Percentiles rank a stretch among this genome's conserved stretches.
phyloP scores from a whole-genome alignment of 2,113 vertebrate species.

The Meles meles region DNA sequence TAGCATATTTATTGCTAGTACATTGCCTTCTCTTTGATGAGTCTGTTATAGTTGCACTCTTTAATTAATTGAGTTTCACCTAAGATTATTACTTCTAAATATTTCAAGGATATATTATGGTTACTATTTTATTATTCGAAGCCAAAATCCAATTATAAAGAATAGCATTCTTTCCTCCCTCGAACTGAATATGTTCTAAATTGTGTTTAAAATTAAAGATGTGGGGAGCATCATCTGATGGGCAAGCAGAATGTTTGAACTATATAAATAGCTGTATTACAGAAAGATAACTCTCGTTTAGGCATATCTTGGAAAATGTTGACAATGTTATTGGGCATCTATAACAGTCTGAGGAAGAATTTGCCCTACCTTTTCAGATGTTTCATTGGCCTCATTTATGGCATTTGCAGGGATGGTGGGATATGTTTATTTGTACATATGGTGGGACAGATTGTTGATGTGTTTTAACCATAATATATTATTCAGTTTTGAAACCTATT shows the following conservation, averaged over 20 bases:
- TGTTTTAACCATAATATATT: constrained; percentile 48
- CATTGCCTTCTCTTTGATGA: neutral
- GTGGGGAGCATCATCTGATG: neutral
- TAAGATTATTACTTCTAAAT: neutral
- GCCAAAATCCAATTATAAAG: neutral
- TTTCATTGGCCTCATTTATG: neutral
- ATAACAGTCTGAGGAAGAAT: neutral
- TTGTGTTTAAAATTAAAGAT: constrained; percentile 43
- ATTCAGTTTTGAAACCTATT: constrained; percentile 56
- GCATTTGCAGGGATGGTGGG: neutral
- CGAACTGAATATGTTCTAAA: neutral
- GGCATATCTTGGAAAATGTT: neutral
- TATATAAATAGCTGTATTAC: neutral
- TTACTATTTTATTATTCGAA: neutral
- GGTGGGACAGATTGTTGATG: constrained; percentile 54
- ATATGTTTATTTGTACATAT: constrained; percentile 59
- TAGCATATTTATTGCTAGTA: neutral
- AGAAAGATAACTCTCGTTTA: neutral
- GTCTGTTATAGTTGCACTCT: neutral
- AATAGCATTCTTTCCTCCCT: constrained; percentile 2
- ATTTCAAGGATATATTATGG: constrained; percentile 1
- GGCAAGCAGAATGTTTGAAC: constrained; percentile 27
- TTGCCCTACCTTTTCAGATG: constrained; percentile 24
- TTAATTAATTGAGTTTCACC: neutral
- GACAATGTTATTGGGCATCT: neutral